Evolutionary conservation across 2,888 invertebrate genomes (phyloP).

Genomic region (Clanis bilineata): DNA sequence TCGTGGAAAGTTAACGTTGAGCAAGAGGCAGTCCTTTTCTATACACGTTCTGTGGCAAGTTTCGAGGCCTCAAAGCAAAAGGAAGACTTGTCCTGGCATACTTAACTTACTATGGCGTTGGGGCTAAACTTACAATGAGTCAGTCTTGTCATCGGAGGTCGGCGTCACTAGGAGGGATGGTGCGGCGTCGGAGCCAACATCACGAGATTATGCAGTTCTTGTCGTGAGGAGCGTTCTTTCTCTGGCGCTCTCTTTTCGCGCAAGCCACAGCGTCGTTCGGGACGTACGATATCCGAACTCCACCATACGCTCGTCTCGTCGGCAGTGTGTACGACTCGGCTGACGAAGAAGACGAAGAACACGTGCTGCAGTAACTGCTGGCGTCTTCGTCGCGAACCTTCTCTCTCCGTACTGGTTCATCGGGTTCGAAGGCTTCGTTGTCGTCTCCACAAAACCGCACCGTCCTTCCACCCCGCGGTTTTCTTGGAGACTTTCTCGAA

Average conservation of each 20-base stretch:
- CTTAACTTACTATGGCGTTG: slow-evolving; percentile 68
- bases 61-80: slow-evolving; percentile 37
- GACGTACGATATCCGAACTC: slow-evolving; percentile 95
- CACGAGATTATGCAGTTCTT: slow-evolving; percentile 95
- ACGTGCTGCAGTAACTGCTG: slow-evolving; percentile 92
- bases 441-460: slow-evolving; percentile 76
- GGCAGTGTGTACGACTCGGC: slow-evolving; percentile 94
- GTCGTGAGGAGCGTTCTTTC: slow-evolving; percentile 84
- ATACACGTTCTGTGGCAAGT: slow-evolving; percentile 38
- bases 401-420: slow-evolving; percentile 60
- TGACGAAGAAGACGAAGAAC: slow-evolving; percentile 94
- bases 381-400: slow-evolving; percentile 83
- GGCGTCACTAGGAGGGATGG: slow-evolving; percentile 60
- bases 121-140: slow-evolving; percentile 69
- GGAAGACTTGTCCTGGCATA: slow-evolving; percentile 42
- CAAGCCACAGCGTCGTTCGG: slow-evolving; percentile 95
- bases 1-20: not conserved
- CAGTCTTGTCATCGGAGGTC: slow-evolving; percentile 79
- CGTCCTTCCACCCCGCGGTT: slow-evolving; percentile 66
- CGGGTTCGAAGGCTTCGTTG: slow-evolving; percentile 73
- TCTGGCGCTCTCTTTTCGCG: slow-evolving; percentile 85
- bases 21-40: slow-evolving; percentile 28
- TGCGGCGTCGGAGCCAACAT: slow-evolving; percentile 74
- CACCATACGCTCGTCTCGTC: slow-evolving; percentile 91
- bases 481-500: slow-evolving; percentile 56